phyloP scores from a whole-genome alignment of 2,113 vertebrate genomes.

The Dicentrarchus labrax region DNA sequence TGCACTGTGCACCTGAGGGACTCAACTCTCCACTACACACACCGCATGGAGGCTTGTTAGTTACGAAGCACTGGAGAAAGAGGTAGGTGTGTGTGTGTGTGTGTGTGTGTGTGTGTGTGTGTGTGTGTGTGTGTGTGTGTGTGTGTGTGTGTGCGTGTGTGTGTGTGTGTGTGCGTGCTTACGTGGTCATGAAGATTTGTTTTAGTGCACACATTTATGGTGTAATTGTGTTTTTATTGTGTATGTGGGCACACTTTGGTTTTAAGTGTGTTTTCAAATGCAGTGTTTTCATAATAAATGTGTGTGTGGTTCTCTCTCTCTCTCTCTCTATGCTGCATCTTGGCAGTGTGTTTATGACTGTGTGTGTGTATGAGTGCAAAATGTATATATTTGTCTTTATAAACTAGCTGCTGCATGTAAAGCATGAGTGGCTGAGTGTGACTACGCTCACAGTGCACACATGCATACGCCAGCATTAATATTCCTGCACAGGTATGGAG shows the following conservation, averaged over 20 bases:
- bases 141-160: neutral
- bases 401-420: neutral
- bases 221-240: slow-evolving; percentile 14
- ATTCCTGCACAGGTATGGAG: slow-evolving; percentile 29
- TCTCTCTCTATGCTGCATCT: no score
- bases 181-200: neutral
- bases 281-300: neutral
- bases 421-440: neutral
- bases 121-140: neutral
- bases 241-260: neutral
- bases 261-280: neutral
- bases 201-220: neutral
- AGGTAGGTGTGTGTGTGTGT: neutral
- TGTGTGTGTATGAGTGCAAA: neutral
- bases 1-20: slow-evolving; percentile 72
- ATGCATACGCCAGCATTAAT: slow-evolving; percentile 9
- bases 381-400: neutral
- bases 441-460: neutral
- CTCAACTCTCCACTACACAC: slow-evolving; percentile 31
- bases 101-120: neutral
- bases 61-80: neutral
- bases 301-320: neutral
- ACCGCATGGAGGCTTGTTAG: slow-evolving; percentile 66
- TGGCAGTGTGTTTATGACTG: neutral
- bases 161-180: neutral